These are phyloP conservation scores for Rhynchonycteris naso DNA, from an alignment of 2,797 vertebrate species.

Conservation along the genomic window DNA sequence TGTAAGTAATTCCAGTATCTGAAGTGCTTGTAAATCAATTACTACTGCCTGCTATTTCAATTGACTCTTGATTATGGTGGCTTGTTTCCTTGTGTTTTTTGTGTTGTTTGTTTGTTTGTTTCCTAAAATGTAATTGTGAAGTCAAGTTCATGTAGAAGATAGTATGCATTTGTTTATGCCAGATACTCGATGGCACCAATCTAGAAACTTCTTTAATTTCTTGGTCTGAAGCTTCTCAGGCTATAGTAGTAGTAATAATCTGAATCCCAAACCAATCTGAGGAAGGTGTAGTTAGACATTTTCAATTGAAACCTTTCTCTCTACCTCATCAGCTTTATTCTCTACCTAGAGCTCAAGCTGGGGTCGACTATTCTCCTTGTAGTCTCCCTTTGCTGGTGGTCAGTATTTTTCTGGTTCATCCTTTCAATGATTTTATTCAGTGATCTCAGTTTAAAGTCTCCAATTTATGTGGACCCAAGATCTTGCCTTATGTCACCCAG, in stretches of 20 bases:
- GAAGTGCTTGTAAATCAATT: neutral
- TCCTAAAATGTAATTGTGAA: neutral
- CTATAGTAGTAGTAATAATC: neutral
- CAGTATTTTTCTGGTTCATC: slow-evolving; percentile 30
- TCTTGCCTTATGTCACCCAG: neutral
- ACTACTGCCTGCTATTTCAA: neutral
- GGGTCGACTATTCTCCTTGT: neutral
- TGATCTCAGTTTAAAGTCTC: slow-evolving; percentile 15
- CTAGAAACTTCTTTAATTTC: neutral
- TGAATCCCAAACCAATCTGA: neutral
- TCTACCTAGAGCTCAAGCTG: neutral
- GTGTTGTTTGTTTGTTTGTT: neutral
- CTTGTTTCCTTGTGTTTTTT: neutral
- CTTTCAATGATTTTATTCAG: neutral
- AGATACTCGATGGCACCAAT: neutral
- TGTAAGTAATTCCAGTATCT: slow-evolving; percentile 35
- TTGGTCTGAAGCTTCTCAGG: neutral
- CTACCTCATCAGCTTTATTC: neutral
- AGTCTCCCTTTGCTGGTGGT: neutral
- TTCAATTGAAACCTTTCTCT: neutral
- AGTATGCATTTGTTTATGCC: neutral
- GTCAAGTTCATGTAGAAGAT: neutral
- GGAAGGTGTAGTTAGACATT: neutral
- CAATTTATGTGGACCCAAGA: neutral
- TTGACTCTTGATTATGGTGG: neutral